Base-by-base conservation (phyloP, 1,140 invertebrate genomes). In the Muscidifurax raptorellus region DNA sequence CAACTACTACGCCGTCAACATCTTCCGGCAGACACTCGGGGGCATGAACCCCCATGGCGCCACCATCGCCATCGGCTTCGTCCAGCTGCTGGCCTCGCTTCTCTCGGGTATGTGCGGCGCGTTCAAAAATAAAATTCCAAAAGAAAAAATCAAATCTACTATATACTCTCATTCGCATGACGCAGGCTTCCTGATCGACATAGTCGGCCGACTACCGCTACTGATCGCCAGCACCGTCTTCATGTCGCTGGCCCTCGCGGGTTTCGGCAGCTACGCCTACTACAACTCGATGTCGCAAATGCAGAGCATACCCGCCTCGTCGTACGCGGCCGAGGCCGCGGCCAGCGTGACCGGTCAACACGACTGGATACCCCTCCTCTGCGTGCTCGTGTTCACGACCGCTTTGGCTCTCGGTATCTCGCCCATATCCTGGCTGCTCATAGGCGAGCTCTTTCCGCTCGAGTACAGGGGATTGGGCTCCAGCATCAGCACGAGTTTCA, bases 321-420 rank as follows among this genome's bases (percentile, higher is more conserved):
- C 75, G 28, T 83, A 82, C 80, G 82, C 82, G 7, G 52, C 76
- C 25, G 84, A 90, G 87, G 40, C 90, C 67, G 86, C 89, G 86
- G 76, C 89, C 44, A 88, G 88, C 22, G 87, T 90, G 79, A 89
- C 89, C n/a, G 93, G 94, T 15, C 93, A 94, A 30, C 93, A 96
- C 87, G 96, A 97, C 89, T 97, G 96, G 96, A 96, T 97, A 86
- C 96, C 96, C 13, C 89, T 97, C 59, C 93, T 96, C n/a, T 97
- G 96, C 91, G 96, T 97, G 13, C 92, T 97, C 72, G 95, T 97
- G 67, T 97, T 97, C 90, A 97, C 96, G 1, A 95, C 97, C 6
- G 96, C 96, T 27, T 97, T 98, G 91, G 96, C 97, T 1, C 93
- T 98, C 84, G 97, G 97, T 40, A 97, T 98, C 89, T 97, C 97